Evolutionary conservation across 2,888 invertebrate species (phyloP), one percentile per base, ranked within the genome.

Genomic region (Morinoia aosen): DNA sequence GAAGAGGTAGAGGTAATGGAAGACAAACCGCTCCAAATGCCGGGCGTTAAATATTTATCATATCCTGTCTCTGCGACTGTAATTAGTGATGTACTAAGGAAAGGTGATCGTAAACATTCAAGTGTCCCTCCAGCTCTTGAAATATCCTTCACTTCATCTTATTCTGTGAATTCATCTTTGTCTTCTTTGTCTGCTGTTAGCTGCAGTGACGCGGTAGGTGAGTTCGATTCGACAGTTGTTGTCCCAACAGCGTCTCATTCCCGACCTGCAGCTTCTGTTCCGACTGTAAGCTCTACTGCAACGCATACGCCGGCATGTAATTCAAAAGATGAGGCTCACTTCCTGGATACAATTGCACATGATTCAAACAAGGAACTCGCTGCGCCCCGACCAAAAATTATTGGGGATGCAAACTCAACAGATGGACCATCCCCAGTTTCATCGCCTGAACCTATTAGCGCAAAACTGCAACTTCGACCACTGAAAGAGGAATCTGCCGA

Each of bases 1-100:
- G 96, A 96, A 58, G 96, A 96, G 58, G 93, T 96, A 58, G 96
- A 96, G 58, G 96, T 96, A 19, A 94, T 96, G 95, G 96, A 96
- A 58, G 95, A 96, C 48, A 96, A 96, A 88, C 96, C 96, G 25
- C 96, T 96, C 57, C 64, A 76, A 95, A 16, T 40, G 76, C 57
- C 64, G 58, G 94, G 94, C 56, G 76, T 76, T 33, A 76, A 76
- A 76, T 76, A 76, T 33, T 76, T 76, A 33, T 76, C 76, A 10
- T 76, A 76, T 76, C 95, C 91, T 57, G 56, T 90, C 25, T 88
- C 95, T 39, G 39, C 64, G 64, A 48, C 90, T 40, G 90, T 90
- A 19, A 25, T 48, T 48, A 48, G 40, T 90, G 40, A 14, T 40
- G 48, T 90, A 90, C 40, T 25, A 16, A 40, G 90, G 39, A 90